These are phyloP conservation scores for Rattus norvegicus DNA, from an alignment of 2,113 vertebrate genomes.

Conservation along the genomic window GRCr8 NC_086019.1:70676501-70677000, in stretches of 20 bases:
- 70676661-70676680: neutral
- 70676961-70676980: no score
- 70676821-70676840: neutral
- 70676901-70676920: no score
- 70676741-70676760: neutral
- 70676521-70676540: neutral
- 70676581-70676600: neutral
- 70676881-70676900: no score
- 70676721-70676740: neutral
- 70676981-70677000: no score
- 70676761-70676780: neutral
- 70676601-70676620: neutral
- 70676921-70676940: no score
- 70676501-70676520: neutral
- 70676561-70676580: neutral
- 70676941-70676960: no score
- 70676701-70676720: neutral
- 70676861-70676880: no score
- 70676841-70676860: neutral
- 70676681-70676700: neutral
- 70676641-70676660: neutral
- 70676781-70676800: neutral
- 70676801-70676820: neutral
- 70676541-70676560: neutral
- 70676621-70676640: neutral